Percentiles rank a stretch among this genome's conserved stretches.
phyloP scores from a whole-genome alignment of 2,888 invertebrate genomes.

The Lomographa bimaculata region DNA sequence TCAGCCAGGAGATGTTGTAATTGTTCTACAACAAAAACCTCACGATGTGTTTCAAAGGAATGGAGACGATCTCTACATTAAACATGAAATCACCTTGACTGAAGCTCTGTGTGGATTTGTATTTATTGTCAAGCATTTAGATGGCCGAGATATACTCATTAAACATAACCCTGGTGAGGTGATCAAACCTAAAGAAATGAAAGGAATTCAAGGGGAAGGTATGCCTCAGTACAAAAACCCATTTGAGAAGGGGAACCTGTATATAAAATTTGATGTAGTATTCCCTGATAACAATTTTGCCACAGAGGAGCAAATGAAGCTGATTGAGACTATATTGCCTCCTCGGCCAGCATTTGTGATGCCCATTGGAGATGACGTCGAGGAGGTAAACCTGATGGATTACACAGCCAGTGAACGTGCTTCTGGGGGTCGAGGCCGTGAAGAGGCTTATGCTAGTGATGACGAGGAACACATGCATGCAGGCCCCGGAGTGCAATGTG shows the following conservation, averaged over 20 bases:
- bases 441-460: conserved; percentile 89
- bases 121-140: conserved; percentile 93
- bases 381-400: conserved; percentile 92
- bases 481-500: conserved; percentile 89
- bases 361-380: conserved; percentile 92
- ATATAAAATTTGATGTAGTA: conserved; percentile 92
- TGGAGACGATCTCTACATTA: conserved; percentile 89
- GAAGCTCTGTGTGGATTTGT: conserved; percentile 96
- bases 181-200: conserved; percentile 91
- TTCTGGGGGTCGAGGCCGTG: conserved; percentile 73
- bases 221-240: conserved; percentile 95
- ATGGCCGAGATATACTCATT: conserved; percentile 92
- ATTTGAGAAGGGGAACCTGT: conserved; percentile 93
- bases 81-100: conserved; percentile 89
- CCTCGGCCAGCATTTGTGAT: conserved; percentile 87
- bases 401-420: conserved; percentile 86
- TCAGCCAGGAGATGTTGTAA: conserved; percentile 94
- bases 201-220: conserved; percentile 92
- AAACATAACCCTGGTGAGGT: conserved; percentile 91
- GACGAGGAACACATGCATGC: conserved; percentile 82
- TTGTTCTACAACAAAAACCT: conserved; percentile 91
- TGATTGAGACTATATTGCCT: conserved; percentile 90
- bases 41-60: conserved; percentile 92
- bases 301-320: conserved; percentile 85
- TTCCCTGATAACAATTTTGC: conserved; percentile 94